Percentiles rank a stretch among this genome's conserved stretches.
Evolutionary conservation across 2,888 invertebrate genomes (phyloP).

Genomic region (Eupithecia inturbata): DNA sequence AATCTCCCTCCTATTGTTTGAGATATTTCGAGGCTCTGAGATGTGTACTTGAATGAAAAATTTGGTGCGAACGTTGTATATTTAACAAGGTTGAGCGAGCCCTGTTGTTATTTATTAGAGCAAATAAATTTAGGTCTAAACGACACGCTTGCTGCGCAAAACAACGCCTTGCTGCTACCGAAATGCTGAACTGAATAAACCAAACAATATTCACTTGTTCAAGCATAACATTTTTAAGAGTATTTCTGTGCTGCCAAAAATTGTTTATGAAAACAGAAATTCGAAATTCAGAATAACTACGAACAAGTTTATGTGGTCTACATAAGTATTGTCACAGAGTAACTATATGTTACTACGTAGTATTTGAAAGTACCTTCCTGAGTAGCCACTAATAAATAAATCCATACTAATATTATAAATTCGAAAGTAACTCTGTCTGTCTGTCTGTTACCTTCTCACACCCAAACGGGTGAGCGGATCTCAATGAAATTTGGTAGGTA

Average conservation of each 20-base stretch:
- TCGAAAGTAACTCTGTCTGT: too few relatives aligned
- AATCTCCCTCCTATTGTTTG: constrained; percentile 40
- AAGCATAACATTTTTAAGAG: neutral
- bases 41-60: constrained; percentile 67
- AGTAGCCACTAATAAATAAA: neutral
- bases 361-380: neutral
- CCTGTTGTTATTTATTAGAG: constrained; percentile 70
- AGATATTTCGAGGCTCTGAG: constrained; percentile 52
- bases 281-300: neutral
- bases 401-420: too few relatives aligned
- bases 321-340: neutral
- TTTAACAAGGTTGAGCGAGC: constrained; percentile 67
- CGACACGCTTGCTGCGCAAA: constrained; percentile 36
- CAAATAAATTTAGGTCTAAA: constrained; percentile 74
- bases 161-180: constrained; percentile 36
- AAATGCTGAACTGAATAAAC: constrained; percentile 26
- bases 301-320: neutral
- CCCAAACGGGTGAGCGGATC: too few relatives aligned
- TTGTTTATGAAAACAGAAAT: neutral
- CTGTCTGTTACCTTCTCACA: too few relatives aligned
- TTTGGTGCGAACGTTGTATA: constrained; percentile 74
- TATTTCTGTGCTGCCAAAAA: constrained; percentile 5
- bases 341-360: neutral
- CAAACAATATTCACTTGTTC: constrained; percentile 11
- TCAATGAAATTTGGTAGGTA: too few relatives aligned